Evolutionary conservation across 2,888 invertebrate species (phyloP), one percentile per base, ranked within the genome.

Genomic region (Tupiocoris notatus): DNA sequence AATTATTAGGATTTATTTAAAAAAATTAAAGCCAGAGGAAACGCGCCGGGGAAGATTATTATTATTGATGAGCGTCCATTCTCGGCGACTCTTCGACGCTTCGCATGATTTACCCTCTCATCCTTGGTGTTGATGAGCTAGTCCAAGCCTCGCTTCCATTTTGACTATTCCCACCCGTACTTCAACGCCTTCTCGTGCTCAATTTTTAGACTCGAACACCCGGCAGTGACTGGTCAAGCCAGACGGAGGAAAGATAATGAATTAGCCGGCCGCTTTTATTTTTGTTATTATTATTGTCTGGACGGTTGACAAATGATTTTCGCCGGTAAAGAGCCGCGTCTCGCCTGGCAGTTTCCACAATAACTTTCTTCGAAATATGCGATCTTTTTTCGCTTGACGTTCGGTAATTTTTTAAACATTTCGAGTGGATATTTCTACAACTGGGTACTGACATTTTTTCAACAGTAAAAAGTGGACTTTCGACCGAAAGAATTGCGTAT

Each of bases 1-100:
- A 21, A 67, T 67, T 67, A 67, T 56, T 67, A 56, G 56, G 67
- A 56, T 67, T 67, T 57, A 67, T 67, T n/a, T 67, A 67, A 67
- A 39, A 39, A 39, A 67, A 67, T 57, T 67, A 57, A 39, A 39
- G 39, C 6, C 3, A 67, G 67, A 67, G 22, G 67, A 57, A 67
- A 67, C 22, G 57, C 22, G 22, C 22, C 56, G 18, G 56, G 6
- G 39, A n/a, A n/a, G n/a, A n/a, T n/a, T n/a, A 39, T 39, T 39
- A 39, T 39, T 39, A 39, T 39, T 39, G 39, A 39, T 39, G 39
- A 39, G 39, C 3, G 39, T 3, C 6, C 39, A 39, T 39, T 39
- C 39, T 12, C 39, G 12, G 39, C 39, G 39, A 12, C 39, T 39
- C 39, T 3, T 39, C 39, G 39, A 39, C 39, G 39, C 3, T 39